Evolutionary conservation across 37 sponge, comb jelly and placozoan species (phyloP), one percentile per base, ranked within the genome.

Genomic region (Halichondria panicea): DNA sequence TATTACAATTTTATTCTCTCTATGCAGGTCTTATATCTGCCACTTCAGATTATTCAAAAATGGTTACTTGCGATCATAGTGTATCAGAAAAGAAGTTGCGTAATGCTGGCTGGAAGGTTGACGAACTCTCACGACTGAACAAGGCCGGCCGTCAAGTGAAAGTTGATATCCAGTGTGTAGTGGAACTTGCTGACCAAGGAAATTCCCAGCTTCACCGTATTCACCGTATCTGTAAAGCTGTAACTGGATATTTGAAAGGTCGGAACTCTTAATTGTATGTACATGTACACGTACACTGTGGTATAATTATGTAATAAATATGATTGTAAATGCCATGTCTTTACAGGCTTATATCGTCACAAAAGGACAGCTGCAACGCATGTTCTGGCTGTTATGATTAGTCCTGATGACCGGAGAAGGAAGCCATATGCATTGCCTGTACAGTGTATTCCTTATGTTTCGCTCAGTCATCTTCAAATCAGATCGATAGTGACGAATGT

Each of bases 341-440:
- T 3, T 38, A 68, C 7, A 63, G 65, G 34, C 34, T 2, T 36
- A 2, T 36, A 30, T 11, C 25, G 2, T 33, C 65, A 63, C 34
- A 2, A 36, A 35, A 4, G 8, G 3, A 63, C 65, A 9, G 34
- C 37, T 28, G 65, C 38, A 4, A 64, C 65, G 31, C 65, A 36
- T 7, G 4, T 15, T 5, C 31, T 2, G 3, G 68, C 24, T 40
- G 1, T 80, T 1, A 71, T 80, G 71, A 71, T 80, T 22, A 80
- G 71, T 22, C 43, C 71, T 5, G 81, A 73, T 2, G 21, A 27
- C 4, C 4, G 82, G 0, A 33, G 52, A 2, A 1, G 22, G 4
- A 81, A 81, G 32, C 81, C 71, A 1, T 80, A 80, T 70, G 81
- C 81, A 8, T n/a, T n/a, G n/a, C n/a, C n/a, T n/a, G n/a, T n/a